These are phyloP conservation scores for Mandrillus leucophaeus DNA, from an alignment of 2,113 vertebrate genomes.

Conservation along the genomic window DNA sequence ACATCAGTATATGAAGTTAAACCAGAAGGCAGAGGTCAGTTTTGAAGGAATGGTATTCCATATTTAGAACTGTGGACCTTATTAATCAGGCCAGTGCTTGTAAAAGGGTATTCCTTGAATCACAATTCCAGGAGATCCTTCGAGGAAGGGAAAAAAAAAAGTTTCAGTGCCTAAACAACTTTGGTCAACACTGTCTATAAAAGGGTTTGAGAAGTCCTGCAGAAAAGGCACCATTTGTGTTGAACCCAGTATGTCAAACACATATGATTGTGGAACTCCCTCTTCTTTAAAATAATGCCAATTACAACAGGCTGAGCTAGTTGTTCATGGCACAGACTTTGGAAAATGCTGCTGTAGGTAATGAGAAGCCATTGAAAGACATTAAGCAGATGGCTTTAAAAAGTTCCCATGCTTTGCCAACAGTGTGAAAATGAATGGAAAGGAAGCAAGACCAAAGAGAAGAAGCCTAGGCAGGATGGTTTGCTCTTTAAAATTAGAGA, in stretches of 20 bases:
- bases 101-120: background rate
- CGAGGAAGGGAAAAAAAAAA: background rate
- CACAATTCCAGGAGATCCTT: background rate
- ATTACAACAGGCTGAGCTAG: background rate
- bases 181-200: background rate
- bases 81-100: background rate
- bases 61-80: background rate
- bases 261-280: background rate
- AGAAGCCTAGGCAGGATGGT: background rate
- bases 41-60: background rate
- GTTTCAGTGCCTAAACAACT: background rate
- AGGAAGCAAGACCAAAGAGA: background rate
- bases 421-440: background rate
- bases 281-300: background rate
- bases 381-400: background rate
- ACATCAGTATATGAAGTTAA: background rate
- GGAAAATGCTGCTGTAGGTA: background rate
- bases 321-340: background rate
- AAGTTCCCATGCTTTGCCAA: background rate
- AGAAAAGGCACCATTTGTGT: background rate
- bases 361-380: background rate
- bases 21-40: background rate
- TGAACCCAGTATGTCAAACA: background rate
- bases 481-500: background rate
- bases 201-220: background rate